These are phyloP conservation scores for Nebria ingens DNA, from an alignment of 1,140 invertebrate genomes.

Conservation along the genomic window DNA sequence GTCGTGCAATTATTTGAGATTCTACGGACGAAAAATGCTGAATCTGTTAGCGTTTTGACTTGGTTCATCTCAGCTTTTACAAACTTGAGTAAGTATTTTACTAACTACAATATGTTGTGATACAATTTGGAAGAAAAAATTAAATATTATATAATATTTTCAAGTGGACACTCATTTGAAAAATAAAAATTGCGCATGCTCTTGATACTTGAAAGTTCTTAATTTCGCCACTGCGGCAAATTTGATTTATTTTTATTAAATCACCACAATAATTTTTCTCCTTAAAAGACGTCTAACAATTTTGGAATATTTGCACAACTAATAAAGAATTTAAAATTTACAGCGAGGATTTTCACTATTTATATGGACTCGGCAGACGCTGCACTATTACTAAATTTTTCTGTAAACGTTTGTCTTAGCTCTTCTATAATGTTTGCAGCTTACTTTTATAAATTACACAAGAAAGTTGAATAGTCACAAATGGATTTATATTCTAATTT, in stretches of 20 bases:
- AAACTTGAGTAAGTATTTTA: conserved; percentile 49
- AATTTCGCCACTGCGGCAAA: too few species aligned
- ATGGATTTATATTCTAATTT: too few species aligned
- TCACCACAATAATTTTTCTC: too few species aligned
- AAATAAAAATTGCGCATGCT: too few species aligned
- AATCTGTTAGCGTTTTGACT: conserved; percentile 51
- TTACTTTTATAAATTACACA: conserved; percentile 41
- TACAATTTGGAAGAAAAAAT: conserved; percentile 6
- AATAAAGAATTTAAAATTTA: too few species aligned
- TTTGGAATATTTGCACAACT: too few species aligned
- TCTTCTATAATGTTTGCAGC: conserved; percentile 44
- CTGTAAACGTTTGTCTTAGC: conserved; percentile 49
- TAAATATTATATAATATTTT: conserved; percentile 13
- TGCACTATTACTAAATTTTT: conserved; percentile 51
- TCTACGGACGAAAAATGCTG: conserved; percentile 45
- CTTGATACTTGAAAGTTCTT: too few species aligned
- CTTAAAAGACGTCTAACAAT: too few species aligned
- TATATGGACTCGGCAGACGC: conserved; percentile 53
- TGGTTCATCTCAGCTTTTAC: conserved; percentile 60
- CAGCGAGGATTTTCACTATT: conserved; percentile 56
- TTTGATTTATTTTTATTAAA: too few species aligned
- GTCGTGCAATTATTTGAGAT: conserved; percentile 54
- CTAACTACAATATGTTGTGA: conserved; percentile 16
- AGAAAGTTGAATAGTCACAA: too few species aligned
- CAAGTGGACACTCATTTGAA: not conserved